Conservation (phyloP, 92 coral and sea anemone species). For the Isaurus tuberculatus region DNA sequence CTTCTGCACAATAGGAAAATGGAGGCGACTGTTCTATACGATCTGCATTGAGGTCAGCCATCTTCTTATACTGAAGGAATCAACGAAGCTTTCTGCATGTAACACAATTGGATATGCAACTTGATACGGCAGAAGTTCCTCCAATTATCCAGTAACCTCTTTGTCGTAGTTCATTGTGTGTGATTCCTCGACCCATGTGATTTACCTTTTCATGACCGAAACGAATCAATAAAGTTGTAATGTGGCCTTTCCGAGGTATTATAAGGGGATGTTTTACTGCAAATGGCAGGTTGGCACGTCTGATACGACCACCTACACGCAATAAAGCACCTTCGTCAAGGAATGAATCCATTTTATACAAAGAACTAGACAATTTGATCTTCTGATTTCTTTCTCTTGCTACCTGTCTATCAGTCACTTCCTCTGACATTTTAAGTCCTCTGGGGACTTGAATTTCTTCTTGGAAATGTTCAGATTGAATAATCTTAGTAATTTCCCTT, state of each 20-base stretch:
- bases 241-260: constrained; percentile 51
- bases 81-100: no score
- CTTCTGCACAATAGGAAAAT: not conserved
- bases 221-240: constrained; percentile 35
- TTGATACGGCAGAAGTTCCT: no score
- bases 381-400: constrained; percentile 38
- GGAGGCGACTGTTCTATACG: not conserved
- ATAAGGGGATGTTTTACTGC: constrained; percentile 33
- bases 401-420: constrained; percentile 15
- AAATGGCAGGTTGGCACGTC: constrained; percentile 23
- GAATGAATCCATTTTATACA: constrained; percentile 44
- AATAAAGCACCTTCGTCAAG: constrained; percentile 43
- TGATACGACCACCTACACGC: constrained; percentile 51
- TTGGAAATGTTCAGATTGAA: constrained; percentile 48
- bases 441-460: constrained; percentile 48
- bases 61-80: no score
- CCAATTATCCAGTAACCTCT: no score
- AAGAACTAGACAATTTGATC: constrained; percentile 33
- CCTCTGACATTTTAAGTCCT: constrained; percentile 33
- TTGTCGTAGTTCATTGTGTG: constrained; percentile 48
- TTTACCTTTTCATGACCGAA: constrained; percentile 32
- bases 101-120: no score
- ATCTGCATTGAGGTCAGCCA: not conserved
- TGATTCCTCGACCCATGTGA: constrained; percentile 44
- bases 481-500: constrained; percentile 37